These are phyloP conservation scores for Cydia splendana DNA, from an alignment of 1,140 invertebrate genomes.

Conservation along the genomic window DNA sequence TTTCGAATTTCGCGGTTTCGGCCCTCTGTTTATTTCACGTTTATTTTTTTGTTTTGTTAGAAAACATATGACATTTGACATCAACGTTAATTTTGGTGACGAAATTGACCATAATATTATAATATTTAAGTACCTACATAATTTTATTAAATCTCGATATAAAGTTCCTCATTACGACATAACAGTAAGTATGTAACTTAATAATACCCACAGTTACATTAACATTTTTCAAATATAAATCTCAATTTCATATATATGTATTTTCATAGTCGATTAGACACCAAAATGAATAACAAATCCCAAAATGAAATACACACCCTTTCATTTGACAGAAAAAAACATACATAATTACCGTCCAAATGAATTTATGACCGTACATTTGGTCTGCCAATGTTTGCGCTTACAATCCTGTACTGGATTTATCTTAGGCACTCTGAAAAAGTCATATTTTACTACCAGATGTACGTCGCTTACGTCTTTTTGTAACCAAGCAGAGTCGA, in stretches of 20 bases:
- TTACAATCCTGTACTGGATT: constrained; percentile 64
- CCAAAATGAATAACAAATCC: background rate
- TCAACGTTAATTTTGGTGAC: too few species aligned
- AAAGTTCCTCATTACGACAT: too few species aligned
- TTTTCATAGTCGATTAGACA: background rate
- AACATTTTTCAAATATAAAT: too few species aligned
- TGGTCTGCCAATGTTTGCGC: constrained; percentile 51
- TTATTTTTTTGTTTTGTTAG: too few species aligned
- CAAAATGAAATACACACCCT: constrained; percentile 23
- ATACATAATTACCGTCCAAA: background rate
- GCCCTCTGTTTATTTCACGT: too few species aligned
- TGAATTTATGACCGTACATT: constrained; percentile 47
- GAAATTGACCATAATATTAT: too few species aligned
- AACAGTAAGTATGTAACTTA: too few species aligned
- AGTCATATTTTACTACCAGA: background rate
- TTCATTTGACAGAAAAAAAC: constrained; percentile 25
- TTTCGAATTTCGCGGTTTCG: too few species aligned
- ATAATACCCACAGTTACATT: too few species aligned
- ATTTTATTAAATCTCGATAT: too few species aligned
- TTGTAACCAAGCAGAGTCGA: background rate
- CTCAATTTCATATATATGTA: background rate
- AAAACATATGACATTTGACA: too few species aligned
- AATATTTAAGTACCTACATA: too few species aligned
- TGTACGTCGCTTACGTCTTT: background rate
- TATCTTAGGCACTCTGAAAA: constrained; percentile 45